Base-by-base conservation (phyloP, 2,888 invertebrate genomes). In the Drosophila algonquin region DNA sequence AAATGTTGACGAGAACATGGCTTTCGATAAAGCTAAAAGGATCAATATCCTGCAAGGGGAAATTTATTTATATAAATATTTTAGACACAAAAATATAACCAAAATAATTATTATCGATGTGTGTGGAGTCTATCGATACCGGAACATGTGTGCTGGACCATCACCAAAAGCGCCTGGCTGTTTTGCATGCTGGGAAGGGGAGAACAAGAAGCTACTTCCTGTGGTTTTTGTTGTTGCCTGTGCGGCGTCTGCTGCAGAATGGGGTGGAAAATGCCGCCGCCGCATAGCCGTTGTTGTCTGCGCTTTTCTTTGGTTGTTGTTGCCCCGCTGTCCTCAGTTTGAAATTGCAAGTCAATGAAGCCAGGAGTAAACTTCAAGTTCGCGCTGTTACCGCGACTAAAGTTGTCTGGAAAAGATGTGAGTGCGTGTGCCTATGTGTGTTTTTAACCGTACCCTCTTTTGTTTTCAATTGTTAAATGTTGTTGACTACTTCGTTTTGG, bases 321-420 rank as follows among this genome's bases (percentile, higher is more conserved):
- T 80, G 62, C 40, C 54, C 35, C 18, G 30, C 21, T 63, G 62
- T 59, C 45, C 78, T 87, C 87, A 91, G 91, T 91, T 84, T 89
- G 81, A 90, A 91, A 91, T 90, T 89, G 90, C 78, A 90, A 91
- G 91, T 91, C 91, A 91, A 91, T 91, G 91, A 91, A 91, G 91
- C 91, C 89, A 90, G 90, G 89, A 89, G 91, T 89, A 89, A 90
- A 90, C 92, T 91, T 90, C 84, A 89, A 90, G 90, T 90, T 90
- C 91, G 91, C 92, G 92, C 90, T 91, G 91, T 91, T 92, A 91
- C 91, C 92, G 92, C 92, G 92, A 91, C 91, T 91, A 84, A 91
- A 91, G 91, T 92, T 92, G 91, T 91, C 91, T 92, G 92, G 92
- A 92, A 92, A 88, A 92, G 92, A 92, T 92, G 92, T 92, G 91